Base-by-base conservation (phyloP, 1,140 invertebrate genomes). In the Aphis craccivora region DNA sequence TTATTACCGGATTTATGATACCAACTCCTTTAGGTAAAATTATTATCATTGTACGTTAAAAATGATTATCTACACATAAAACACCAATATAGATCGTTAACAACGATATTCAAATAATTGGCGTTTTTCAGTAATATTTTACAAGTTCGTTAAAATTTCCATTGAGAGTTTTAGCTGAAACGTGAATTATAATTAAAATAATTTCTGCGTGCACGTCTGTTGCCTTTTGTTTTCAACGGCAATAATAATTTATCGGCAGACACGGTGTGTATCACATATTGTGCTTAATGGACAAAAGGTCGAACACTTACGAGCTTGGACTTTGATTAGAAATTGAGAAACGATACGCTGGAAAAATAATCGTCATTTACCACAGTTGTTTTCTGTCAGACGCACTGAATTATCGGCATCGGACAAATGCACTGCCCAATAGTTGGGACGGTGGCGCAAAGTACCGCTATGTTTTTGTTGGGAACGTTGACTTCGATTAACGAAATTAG, bases 401-500 rank as follows among this genome's bases (percentile, higher is more conserved):
- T 89, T 89, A 53, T 89, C 45, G n/a, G 6, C 87, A 9, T 20
- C n/a, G 87, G 20, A 43, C 87, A 35, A 53, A 37, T 35, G 20
- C 35, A 55, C 87, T 53, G 48, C 1, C 51, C 48, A 20, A 23
- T 84, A 37, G 18, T 51, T 18, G 18, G 45, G 87, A 35, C 87
- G 87, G 87, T 35, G n/a, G 87, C 45, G 45, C 43, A 88, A 48
- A 51, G 87, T 35, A 30, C 30, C 30, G 86, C 30, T 22, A n/a
- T 51, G 45, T 88, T 88, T 88, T 88, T 88, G 87, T 11, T 18
- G 48, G 22, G 37, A 55, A 55, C 48, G 88, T 90, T 90, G 88
- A 90, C 88, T 90, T 55, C 51, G 88, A 90, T 90, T 90, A 90
- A 90, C 88, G 51, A 90, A 90, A 90, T 90, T 90, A 90, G 88